These are phyloP conservation scores for Pygoscelis adeliae DNA, from an alignment of 2,113 vertebrate genomes.

Conservation along the genomic window DNA sequence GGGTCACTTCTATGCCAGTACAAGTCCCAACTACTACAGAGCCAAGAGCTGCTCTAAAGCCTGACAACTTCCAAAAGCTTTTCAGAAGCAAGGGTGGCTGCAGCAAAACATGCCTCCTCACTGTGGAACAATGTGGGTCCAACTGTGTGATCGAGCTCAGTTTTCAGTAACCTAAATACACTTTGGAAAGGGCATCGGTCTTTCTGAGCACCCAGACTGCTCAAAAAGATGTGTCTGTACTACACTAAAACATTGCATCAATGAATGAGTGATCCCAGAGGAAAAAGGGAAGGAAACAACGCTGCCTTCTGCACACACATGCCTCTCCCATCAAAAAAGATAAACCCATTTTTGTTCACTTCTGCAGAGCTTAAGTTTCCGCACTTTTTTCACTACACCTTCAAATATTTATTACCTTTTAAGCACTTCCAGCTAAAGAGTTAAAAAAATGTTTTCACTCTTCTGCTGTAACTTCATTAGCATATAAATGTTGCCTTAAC, in stretches of 20 bases:
- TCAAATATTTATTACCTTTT: not conserved
- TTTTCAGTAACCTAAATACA: not conserved
- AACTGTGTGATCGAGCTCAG: not conserved
- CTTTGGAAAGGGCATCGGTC: fast-evolving
- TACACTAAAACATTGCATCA: not conserved
- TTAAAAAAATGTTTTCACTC: not conserved
- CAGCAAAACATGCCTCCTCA: not conserved
- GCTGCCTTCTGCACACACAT: not conserved
- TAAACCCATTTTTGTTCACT: not conserved
- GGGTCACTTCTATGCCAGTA: not conserved
- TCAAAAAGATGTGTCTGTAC: not conserved
- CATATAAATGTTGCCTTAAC: not conserved
- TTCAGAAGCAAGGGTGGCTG: not conserved
- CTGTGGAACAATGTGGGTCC: not conserved
- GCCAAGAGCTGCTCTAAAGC: not conserved
- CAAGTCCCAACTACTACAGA: not conserved
- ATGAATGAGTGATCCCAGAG: not conserved
- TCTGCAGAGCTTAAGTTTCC: not conserved
- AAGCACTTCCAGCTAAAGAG: not conserved
- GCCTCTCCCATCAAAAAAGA: not conserved
- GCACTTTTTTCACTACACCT: not conserved
- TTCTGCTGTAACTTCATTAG: not conserved
- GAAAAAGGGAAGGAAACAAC: not conserved
- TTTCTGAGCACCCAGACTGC: not conserved
- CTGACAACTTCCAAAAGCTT: not conserved